Evolutionary conservation across 2,113 vertebrate species (phyloP), one percentile per base, ranked within the genome.

Genomic region (Mixornis gularis): DNA sequence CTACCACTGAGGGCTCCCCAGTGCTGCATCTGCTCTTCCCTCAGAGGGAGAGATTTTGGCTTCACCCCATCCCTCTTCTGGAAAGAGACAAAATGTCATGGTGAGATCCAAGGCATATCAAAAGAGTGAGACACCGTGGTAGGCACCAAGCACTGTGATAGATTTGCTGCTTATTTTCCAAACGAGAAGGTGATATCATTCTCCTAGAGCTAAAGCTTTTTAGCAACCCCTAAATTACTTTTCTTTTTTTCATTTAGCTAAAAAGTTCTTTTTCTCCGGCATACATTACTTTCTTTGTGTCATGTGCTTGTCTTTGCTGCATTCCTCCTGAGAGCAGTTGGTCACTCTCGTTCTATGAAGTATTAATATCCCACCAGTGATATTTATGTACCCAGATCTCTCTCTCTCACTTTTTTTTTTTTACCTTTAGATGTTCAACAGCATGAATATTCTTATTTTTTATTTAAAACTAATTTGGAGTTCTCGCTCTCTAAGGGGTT

Each of bases 381-480:
- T 98, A 96, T 97, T 98, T 98, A 98, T 98, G 97, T 94, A 92
- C 92, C 76, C 97, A 98, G 97, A 97, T 97, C 97, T 73, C 25
- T 84, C 49, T 46, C 11, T 32, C 3, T 9, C 4, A 97, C 97
- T 96, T 98, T 80, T 79, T 98, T 98, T 97, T 98, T 98, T 89
- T 98, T 98, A 98, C 98, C 98, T 98, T 99, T 98, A 99, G 98
- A 99, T 98, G 98, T 98, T 98, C 97, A 97, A 97, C 97, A 97
- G 98, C 98, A 98, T 99, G 99, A 99, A 99, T 99, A 99, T 99
- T 99, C 98, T 99, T 98, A 98, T 98, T 98, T 99, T 98, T 99
- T 99, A 99, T 99, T 99, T 98, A 99, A 99, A 99, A 98, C 98
- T 99, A 99, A 99, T 99, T 99, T 99, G 98, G 98, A 98, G 98